phyloP scores from a whole-genome alignment of 2,888 invertebrate genomes.

The Eucera pruinosa region DNA sequence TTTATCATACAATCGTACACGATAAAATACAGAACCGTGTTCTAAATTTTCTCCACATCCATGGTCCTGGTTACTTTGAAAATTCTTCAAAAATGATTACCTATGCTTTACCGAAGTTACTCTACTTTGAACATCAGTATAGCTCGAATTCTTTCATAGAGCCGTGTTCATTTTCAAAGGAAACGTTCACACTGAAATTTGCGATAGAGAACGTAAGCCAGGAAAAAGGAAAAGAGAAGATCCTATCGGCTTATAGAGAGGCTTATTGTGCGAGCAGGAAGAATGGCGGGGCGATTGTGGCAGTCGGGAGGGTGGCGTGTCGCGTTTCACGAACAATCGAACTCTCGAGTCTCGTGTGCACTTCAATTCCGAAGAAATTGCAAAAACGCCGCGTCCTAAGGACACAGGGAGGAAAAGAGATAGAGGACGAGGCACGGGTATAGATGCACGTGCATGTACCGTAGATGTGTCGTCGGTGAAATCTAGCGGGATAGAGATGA shows the following conservation, averaged over 20 bases:
- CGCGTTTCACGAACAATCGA: conserved; percentile 70
- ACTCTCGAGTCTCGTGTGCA: conserved; percentile 57
- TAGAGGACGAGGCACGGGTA: not conserved
- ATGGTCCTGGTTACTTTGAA: too few species aligned
- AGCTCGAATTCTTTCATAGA: too few species aligned
- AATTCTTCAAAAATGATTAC: too few species aligned
- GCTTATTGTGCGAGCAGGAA: conserved; percentile 51
- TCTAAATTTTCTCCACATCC: too few species aligned
- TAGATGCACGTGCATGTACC: conserved; percentile 31
- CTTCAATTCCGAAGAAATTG: conserved; percentile 72
- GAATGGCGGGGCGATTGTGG: conserved; percentile 47
- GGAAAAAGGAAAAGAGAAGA: conserved; percentile 18
- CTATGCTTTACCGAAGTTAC: too few species aligned
- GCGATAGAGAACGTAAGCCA: not conserved
- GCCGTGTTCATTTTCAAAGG: not conserved
- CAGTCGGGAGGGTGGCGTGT: conserved; percentile 50
- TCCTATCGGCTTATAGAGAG: conserved; percentile 22
- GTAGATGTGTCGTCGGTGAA: conserved; percentile 16
- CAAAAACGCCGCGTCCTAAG: conserved; percentile 52
- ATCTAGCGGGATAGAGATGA: conserved; percentile 31
- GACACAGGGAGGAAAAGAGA: conserved; percentile 32
- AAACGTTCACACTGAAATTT: not conserved
- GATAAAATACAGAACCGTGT: too few species aligned
- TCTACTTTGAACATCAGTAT: too few species aligned
- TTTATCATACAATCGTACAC: too few species aligned